Evolutionary conservation across 2,888 invertebrate species (phyloP), one percentile per base, ranked within the genome.

Genomic region (Amphipoea lucens): DNA sequence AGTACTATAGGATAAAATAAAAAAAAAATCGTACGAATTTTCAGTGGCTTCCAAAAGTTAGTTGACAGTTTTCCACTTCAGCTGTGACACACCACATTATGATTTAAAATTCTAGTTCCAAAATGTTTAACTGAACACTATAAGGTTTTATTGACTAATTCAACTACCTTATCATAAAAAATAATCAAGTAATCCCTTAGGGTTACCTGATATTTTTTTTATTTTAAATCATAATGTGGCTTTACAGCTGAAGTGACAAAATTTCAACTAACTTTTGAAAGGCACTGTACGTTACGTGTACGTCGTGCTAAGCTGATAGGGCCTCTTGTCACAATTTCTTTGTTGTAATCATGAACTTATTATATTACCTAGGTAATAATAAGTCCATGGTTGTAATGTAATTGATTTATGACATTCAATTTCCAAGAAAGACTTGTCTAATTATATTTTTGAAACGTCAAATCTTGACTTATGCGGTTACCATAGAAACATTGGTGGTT

Each of bases 391-490:
- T 76, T 60, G 2, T 36, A 48, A 66, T 29, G 29, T 29, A 29
- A 29, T 29, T 29, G 29, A 29, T 74, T 68, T 62, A 54, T 29
- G 40, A 29, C 36, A 68, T 81, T 5, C 54, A 42, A 11, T 65
- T 77, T 54, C 1, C 11, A 60, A 36, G 29, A 63, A 60, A 62
- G 5, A 67, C 67, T 60, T n/a, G 17, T 40, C 29, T 29, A 62
- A n/a, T n/a, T 9, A 57, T 48, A 57, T 54, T 73, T 75, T 54
- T 48, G 20, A 40, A 69, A 51, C 9, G 12, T n/a, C 17, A 40
- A 63, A 74, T 40, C 36, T 74, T 65, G 29, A 57, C n/a, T 57
- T 63, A 74, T 48, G 23, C 12, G 68, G 20, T 63, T 9, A 20
- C 23, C 54, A 23, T 23, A 23, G 23, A 57, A 57, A 57, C 23